Conservation (phyloP, 2,888 invertebrate genomes). For the Pharmacophagus antenor region DNA sequence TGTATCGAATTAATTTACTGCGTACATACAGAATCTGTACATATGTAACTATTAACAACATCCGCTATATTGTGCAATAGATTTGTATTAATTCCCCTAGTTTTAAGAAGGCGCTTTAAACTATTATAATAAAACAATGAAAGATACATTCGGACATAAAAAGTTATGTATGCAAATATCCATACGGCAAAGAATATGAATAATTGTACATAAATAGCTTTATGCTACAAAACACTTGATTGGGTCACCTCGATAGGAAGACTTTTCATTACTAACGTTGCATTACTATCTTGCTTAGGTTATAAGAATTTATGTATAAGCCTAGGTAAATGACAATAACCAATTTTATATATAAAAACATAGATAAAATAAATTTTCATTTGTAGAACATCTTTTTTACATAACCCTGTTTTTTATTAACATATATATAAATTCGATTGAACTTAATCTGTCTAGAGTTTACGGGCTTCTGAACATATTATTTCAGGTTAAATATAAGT, state of each 20-base stretch:
- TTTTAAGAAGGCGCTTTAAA: background rate
- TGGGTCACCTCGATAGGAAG: no score
- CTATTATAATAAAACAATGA: background rate
- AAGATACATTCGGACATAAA: background rate
- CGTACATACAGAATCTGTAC: slow-evolving; percentile 39
- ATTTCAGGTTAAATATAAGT: no score
- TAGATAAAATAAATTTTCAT: background rate
- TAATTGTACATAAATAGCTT: no score
- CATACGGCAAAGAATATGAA: background rate
- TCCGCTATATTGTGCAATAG: slow-evolving; percentile 22
- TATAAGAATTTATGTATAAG: no score
- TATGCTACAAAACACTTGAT: no score
- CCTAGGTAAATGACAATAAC: no score
- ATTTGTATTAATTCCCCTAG: slow-evolving; percentile 5
- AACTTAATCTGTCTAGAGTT: background rate
- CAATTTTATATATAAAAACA: no score
- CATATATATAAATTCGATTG: background rate
- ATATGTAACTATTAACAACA: slow-evolving; percentile 34
- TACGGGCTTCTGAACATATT: background rate
- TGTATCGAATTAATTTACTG: slow-evolving; percentile 58
- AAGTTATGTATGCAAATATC: background rate
- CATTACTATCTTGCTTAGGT: no score
- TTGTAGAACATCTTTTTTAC: background rate
- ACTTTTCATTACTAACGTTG: no score
- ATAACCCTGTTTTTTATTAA: background rate